Conservation (phyloP, 2,113 vertebrate genomes). For the Corythornis madagascariensis region DNA sequence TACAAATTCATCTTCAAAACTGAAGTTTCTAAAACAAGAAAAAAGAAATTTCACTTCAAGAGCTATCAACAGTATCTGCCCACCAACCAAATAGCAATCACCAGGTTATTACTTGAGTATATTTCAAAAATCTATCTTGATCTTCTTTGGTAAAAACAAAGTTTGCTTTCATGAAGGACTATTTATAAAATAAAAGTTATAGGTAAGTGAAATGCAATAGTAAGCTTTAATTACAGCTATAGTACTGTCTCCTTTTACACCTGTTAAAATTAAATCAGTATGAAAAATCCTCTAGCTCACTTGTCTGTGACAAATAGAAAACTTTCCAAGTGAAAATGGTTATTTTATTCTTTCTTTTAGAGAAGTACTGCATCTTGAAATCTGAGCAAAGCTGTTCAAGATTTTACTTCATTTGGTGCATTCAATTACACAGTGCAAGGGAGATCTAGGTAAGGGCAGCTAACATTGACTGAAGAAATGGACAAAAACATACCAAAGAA, state of each 20-base stretch:
- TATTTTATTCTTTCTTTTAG: background rate
- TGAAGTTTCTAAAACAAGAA: constrained; percentile 82
- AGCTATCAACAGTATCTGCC: background rate
- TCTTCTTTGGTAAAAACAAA: background rate
- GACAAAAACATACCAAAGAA: background rate
- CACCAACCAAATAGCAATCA: background rate
- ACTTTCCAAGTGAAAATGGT: background rate
- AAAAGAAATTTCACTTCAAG: background rate
- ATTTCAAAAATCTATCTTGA: background rate
- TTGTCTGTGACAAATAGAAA: background rate
- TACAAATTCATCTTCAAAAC: constrained; percentile 87
- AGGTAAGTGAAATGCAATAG: background rate
- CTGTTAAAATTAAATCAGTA: background rate
- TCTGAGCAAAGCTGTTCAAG: background rate
- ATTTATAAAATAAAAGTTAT: background rate
- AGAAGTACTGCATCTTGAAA: background rate
- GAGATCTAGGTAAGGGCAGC: background rate
- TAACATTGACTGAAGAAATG: background rate
- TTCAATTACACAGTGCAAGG: background rate
- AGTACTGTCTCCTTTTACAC: background rate
- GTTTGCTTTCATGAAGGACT: background rate
- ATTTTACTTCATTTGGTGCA: background rate
- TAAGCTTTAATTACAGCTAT: background rate
- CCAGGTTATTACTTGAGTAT: background rate
- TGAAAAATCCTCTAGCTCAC: background rate